Evolutionary conservation across 2,113 vertebrate genomes (phyloP), one percentile per base, ranked within the genome.

Genomic region (Ursus arctos): DNA sequence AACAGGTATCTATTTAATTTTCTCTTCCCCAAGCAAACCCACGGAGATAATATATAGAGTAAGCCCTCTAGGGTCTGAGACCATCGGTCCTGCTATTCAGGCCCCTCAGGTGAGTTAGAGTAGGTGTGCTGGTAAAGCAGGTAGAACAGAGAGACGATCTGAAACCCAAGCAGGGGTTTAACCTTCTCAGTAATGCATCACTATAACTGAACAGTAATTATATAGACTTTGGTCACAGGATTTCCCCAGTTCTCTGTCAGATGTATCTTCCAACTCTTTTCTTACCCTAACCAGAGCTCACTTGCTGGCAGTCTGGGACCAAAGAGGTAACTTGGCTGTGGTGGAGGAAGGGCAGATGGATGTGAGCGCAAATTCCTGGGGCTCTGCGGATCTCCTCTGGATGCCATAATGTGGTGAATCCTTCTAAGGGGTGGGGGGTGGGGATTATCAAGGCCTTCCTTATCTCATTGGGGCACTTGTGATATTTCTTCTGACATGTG

Each of bases 341-440:
- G 11, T 1, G 19, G 4, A 28, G 40, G 51, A 77, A 18, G 11
- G 86, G 18, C 19, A 43, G 47, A 15, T 79, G 19, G 14, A 40
- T 57, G 31, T 28, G 18, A 40, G 2, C 8, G 79, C 4, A 19
- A 43, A 82, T 40, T 69, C 1, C 47, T 2, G 1, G 10, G 24
- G 2, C 26, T 69, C 2, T 51, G 21, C 4, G 21, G 33, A n/a
- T 36, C 19, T 82, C 57, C 10, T 65, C n/a, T 16, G 7, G 6
- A 59, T 55, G 6, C 12, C 26, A 47, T 0, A 0, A 6, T 28
- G 6, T 15, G 26, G 12, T 59, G 26, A 57, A 36, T 13, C 90
- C 22, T 83, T 88, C 26, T 6, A 51, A 61, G 19, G 2, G 1
- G 11, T n/a, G 14, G 43, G 14, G 14, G 43, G 28, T 7, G 28